Base-by-base conservation (phyloP, 2,113 vertebrate genomes). In the Dromaius novaehollandiae region DNA sequence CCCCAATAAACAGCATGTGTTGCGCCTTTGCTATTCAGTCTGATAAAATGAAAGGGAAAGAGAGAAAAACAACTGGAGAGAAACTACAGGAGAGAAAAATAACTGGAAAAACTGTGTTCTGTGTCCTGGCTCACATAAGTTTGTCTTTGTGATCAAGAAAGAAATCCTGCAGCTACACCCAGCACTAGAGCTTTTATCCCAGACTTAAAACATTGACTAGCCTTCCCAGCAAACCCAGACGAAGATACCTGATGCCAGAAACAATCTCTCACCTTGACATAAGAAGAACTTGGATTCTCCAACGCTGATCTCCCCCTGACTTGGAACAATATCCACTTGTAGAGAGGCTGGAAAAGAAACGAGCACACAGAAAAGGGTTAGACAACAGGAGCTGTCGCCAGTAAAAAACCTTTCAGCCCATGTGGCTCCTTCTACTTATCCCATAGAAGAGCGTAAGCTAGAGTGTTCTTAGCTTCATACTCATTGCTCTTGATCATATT, bases 201-300 rank as follows among this genome's bases (percentile, higher is more conserved):
- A 18, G 19, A 32, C 32, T 40, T 42, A 38, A 68, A 11, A 40
- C 22, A 10, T 0, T 18, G 20, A 76, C 2, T 15, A 48, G 30
- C 44, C 19, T 56, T 42, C 51, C 42, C 61, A 87, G 71, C 38
- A 86, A 71, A 36, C 10, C 40, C 40, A 24, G 15, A 53, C 3
- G 5, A 7, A 76, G 70, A 58, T 22, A n/a, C 20, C 20, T 0
- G 6, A 28, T 2, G n/a, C 36, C 40, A 7, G 2, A 34, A 24
- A 55, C 38, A 26, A 32, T 18, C 58, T 81, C 97, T 97, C 98
- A 99, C 99, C 99, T 98, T 99, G 98, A 80, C 99, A 99, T 95
- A 99, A 95, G 98, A 99, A 99, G 99, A 99, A 99, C 86, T 99
- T 99, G 69, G 99, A 99, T 69, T 99, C 99, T 97, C 99, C 99